Base-by-base conservation (phyloP, 2,797 vertebrate species). In the Fringilla coelebs region DNA sequence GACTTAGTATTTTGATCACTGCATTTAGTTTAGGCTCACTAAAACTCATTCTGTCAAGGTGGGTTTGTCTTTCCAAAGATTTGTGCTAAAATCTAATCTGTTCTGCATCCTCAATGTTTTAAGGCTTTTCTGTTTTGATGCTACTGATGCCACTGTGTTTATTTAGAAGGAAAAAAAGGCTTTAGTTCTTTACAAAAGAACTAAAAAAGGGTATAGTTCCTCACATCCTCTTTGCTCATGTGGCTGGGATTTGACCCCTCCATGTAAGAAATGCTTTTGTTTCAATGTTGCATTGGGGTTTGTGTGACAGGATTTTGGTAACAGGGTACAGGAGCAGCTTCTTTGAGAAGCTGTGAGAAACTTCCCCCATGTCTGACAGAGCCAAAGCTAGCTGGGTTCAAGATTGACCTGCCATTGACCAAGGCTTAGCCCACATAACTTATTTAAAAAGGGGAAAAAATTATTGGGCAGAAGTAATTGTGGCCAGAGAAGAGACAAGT, bases 1-100 rank as follows among this genome's bases (percentile, higher is more conserved):
- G 80, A 85, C 62, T 81, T 89, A 54, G 51, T 77, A 72, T 90
- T 97, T 94, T 43, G 34, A 91, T 89, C 72, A 32, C 76, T 78
- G 60, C 34, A 10, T 73, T 95, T 84, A 60, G 51, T 61, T 82
- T 81, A 71, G 84, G 18, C 72, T 89, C 75, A 62, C 66, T 58
- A 77, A 93, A 88, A 78, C 43, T 49, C 40, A 51, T 92, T 83
- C 45, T 84, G 12, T 73, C 68, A 58, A 80, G 41, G 34, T 60
- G 32, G 11, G 16, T 49, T 85, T 78, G 18, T 61, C 14, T 77
- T 92, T 77, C 22, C 36, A 77, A 61, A 41, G 25, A 55, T 60
- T 84, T 84, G 10, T 85, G 40, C 20, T 75, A 28, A 46, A 82
- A 77, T 74, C 41, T 43, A 55, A 43, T 84, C 36, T 26, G 8